Evolutionary conservation across 2,888 invertebrate genomes (phyloP).

Genomic region (Nasonovia ribisnigri): DNA sequence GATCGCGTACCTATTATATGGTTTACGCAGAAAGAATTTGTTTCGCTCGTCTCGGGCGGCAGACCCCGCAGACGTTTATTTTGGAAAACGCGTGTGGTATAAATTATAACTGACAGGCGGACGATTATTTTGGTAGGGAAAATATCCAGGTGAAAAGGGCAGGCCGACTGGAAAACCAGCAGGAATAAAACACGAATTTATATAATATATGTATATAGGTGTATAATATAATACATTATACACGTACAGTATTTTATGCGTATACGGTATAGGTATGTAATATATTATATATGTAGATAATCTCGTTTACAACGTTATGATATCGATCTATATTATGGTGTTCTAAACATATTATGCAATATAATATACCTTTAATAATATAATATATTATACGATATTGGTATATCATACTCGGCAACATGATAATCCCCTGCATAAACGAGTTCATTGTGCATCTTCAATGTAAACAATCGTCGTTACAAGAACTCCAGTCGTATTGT

Average conservation of each 20-base stretch:
- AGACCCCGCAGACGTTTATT: constrained; percentile 1
- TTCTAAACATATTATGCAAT: not conserved
- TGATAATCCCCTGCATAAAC: not conserved
- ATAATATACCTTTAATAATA: no score
- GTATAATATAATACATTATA: not conserved
- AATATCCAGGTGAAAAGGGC: constrained; percentile 49
- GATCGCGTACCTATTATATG: not conserved
- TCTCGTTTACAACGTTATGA: not conserved
- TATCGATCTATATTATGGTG: not conserved
- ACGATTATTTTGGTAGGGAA: constrained; percentile 46
- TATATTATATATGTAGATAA: not conserved
- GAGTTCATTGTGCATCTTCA: not conserved
- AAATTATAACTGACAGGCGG: constrained; percentile 54
- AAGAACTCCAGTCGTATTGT: not conserved
- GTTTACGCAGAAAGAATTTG: constrained; percentile 43
- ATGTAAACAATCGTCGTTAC: not conserved
- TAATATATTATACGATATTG: not conserved
- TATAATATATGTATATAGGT: not conserved
- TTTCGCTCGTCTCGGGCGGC: constrained; percentile 28
- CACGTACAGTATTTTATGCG: not conserved
- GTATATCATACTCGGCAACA: not conserved
- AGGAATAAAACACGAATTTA: constrained; percentile 7
- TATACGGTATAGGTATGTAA: not conserved
- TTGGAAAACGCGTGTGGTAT: constrained; percentile 28
- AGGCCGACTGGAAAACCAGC: constrained; percentile 19